Conservation (phyloP, 2,888 invertebrate genomes). For the Deroplatys truncata region DNA sequence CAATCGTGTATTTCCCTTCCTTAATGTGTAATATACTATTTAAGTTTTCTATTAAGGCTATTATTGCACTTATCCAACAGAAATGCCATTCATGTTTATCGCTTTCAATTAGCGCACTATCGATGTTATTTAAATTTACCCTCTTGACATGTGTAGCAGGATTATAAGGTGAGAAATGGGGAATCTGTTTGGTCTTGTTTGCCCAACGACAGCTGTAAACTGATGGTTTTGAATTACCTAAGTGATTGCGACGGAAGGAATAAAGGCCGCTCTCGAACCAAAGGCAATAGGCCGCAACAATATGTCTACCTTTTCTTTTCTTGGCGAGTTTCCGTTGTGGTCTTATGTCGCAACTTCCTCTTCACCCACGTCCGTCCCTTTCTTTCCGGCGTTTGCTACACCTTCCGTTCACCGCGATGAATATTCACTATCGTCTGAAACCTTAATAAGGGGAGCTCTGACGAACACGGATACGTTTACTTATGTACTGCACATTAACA, state of each 20-base stretch:
- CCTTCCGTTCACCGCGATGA: background rate
- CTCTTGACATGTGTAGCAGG: no score
- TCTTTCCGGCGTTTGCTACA: background rate
- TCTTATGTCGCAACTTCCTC: conserved; percentile 1
- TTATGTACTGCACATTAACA: no score
- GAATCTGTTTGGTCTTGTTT: no score
- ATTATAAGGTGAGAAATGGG: no score
- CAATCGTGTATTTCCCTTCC: no score
- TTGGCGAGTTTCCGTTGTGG: background rate
- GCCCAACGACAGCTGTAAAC: background rate
- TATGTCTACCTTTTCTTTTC: background rate
- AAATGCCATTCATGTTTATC: no score
- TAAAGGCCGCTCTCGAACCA: background rate
- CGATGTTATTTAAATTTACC: no score
- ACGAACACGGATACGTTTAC: background rate
- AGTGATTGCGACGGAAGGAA: background rate
- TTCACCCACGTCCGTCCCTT: background rate
- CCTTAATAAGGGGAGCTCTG: background rate
- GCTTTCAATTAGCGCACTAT: no score
- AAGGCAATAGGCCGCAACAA: background rate
- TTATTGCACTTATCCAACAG: no score
- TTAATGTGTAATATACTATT: no score
- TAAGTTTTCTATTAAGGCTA: no score
- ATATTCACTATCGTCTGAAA: background rate
- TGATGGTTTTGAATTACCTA: background rate